A percentile compares a stretch with the other conserved stretches of the same genome.
Evolutionary conservation across 2,888 invertebrate genomes (phyloP).

Genomic region (Eledona agricola): DNA sequence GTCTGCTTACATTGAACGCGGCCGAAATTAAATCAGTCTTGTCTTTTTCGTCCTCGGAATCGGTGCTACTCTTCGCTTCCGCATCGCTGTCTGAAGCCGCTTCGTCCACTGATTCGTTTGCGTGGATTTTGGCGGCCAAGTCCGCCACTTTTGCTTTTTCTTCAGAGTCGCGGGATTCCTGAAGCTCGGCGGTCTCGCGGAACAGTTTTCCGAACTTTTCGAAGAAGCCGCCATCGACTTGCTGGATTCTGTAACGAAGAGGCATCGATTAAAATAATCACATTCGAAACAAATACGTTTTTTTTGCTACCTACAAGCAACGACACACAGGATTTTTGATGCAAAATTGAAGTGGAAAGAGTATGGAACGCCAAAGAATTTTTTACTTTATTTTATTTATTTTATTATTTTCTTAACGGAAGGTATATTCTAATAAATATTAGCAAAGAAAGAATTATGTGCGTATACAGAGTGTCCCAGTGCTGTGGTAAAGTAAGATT

Average conservation of each 20-base stretch:
- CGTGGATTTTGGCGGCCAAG: constrained; percentile 50
- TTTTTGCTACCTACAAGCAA: too few relatives aligned
- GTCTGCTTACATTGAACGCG: constrained; percentile 79
- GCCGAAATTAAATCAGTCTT: constrained; percentile 71
- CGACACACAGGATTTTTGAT: too few relatives aligned
- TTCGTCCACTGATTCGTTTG: constrained; percentile 42
- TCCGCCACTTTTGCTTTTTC: constrained; percentile 58
- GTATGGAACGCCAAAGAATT: too few relatives aligned
- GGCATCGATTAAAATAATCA: not conserved
- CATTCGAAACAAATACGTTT: not conserved
- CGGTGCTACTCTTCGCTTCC: constrained; percentile 63
- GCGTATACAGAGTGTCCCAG: too few relatives aligned
- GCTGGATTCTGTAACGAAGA: constrained; percentile 74
- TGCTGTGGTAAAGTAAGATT: too few relatives aligned
- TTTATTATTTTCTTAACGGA: too few relatives aligned
- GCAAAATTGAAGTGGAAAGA: too few relatives aligned
- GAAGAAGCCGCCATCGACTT: constrained; percentile 84
- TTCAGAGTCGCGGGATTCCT: constrained; percentile 64
- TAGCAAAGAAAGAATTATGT: too few relatives aligned
- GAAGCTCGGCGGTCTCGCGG: constrained; percentile 70
- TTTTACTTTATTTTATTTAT: too few relatives aligned
- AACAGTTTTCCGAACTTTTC: constrained; percentile 82
- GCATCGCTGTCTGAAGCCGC: constrained; percentile 54
- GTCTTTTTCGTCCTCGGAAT: constrained; percentile 70
- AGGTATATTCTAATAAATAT: too few relatives aligned